Evolutionary conservation across 64 coral and sea anemone genomes (phyloP), one percentile per base, ranked within the genome.

Genomic region (Montipora sp.): DNA sequence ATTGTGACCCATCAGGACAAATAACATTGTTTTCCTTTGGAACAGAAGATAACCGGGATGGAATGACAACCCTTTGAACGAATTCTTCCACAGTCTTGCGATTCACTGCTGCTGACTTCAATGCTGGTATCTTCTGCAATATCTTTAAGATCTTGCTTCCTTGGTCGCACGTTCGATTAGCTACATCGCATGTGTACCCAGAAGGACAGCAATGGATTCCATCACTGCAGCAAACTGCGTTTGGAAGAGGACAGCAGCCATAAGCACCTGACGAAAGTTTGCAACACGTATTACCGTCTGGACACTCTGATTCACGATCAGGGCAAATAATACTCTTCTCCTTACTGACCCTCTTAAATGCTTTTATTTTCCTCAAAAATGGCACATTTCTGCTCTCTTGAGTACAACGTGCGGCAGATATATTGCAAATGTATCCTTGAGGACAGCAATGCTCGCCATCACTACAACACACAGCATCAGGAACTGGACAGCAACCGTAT

Each of bases 161-260:
- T 19, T 63, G 43, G 6, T 0, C 61, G 51, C 90, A 92, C 0
- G n/a, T 59, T 75, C 90, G 80, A 15, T 1, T n/a, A 0, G 90
- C 86, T 5, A 82, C 23, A 46, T 95, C 83, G 57, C 93, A 95
- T 1, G 74, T 55, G 27, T 90, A 95, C 36, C 93, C 93, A 23
- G 24, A 20, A 79, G 93, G 93, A 20, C 90, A 95, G 48, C 90
- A 95, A 15, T 95, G 90, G 3, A 83, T 45, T 0, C 71, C 23
- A 36, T 92, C 90, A 14, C 65, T 16, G 18, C 90, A 95, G 57
- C 90, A 95, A 59, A 95, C 70, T 19, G 90, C 94, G 20, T 80
- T 46, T 45, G 15, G 3, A 8, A 90, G 15, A n/a, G 76, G 76
- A 47, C 76, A 80, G 51, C 89, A 90, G 18, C 59, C 75, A 57